Conservation (phyloP, 2,113 vertebrate genomes). For the Cavia porcellus region DNA sequence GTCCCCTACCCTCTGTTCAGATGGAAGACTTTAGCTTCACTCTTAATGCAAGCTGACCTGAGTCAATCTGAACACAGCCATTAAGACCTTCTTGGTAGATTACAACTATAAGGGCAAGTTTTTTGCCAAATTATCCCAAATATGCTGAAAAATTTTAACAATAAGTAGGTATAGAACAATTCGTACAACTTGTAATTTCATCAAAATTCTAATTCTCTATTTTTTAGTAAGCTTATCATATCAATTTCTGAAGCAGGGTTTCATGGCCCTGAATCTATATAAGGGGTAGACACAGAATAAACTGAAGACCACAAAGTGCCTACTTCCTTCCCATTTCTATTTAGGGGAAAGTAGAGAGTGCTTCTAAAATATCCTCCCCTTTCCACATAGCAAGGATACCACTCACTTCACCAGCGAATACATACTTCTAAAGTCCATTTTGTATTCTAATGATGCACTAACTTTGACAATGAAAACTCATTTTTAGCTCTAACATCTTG, state of each 20-base stretch:
- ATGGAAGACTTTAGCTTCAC: not conserved
- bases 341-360: not conserved
- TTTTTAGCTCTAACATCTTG: not conserved
- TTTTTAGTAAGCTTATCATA: not conserved
- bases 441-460: constrained; percentile 13
- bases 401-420: not conserved
- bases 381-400: not conserved
- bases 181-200: not conserved
- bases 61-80: not conserved
- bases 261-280: not conserved
- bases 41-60: not conserved
- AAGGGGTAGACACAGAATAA: not conserved
- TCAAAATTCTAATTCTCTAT: not conserved
- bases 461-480: constrained; percentile 1
- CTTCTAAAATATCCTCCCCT: constrained; percentile 8
- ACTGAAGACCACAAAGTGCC: not conserved
- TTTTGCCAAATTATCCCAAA: not conserved
- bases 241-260: not conserved
- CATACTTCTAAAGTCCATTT: not conserved
- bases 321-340: not conserved
- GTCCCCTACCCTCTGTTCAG: not conserved
- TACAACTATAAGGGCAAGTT: not conserved
- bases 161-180: not conserved
- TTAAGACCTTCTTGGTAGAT: not conserved
- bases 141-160: not conserved